Base-by-base conservation (phyloP, 2,888 invertebrate genomes). In the Coelopa pilipes region DNA sequence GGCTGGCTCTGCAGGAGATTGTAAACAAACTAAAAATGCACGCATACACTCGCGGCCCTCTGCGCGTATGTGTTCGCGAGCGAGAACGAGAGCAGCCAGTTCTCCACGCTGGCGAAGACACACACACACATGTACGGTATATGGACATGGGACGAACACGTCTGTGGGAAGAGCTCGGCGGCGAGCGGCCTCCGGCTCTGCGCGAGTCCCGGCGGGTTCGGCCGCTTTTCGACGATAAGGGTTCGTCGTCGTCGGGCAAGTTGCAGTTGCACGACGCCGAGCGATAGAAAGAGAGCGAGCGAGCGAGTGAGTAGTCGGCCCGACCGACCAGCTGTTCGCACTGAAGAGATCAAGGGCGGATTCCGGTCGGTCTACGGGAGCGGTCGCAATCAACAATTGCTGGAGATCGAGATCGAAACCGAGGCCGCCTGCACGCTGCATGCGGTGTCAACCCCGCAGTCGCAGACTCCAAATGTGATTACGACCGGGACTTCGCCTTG, bases 221-320 rank as follows among this genome's bases (percentile, higher is more conserved):
- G 57, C 19, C 59, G 50, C 65, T 45, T 19, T 62, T 49, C 62
- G 45, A 45, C 53, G 70, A 71, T 71, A 62, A 71, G 70, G 71
- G 71, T 65, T 71, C 63, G 55, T 59, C 47, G 66, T 66, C 67
- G 55, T 69, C 47, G 70, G 60, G n/a, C 45, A 70, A 50, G 50
- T 47, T 68, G 49, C n/a, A 50, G 62, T 71, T 50, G 62, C 13
- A 63, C 53, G 34, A 24, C 49, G n/a, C 19, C 47, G 62, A 70
- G 17, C 19, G 45, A 46, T 19, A 45, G 13, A 46, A 3, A 7
- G 34, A 24, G 21, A 46, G 46, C 57, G 13, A 46, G 9, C 5
- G 34, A 24, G 21, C 69, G 46, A 46, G 0, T 24, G 17, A 65
- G n/a, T 12, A 45, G 34, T 34, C 45, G n/a, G 46, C 45, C n/a